A percentile compares a stretch with the other conserved stretches of the same genome.
Evolutionary conservation across 2,113 vertebrate species (phyloP).

Genomic region (Erythrocebus patas): DNA sequence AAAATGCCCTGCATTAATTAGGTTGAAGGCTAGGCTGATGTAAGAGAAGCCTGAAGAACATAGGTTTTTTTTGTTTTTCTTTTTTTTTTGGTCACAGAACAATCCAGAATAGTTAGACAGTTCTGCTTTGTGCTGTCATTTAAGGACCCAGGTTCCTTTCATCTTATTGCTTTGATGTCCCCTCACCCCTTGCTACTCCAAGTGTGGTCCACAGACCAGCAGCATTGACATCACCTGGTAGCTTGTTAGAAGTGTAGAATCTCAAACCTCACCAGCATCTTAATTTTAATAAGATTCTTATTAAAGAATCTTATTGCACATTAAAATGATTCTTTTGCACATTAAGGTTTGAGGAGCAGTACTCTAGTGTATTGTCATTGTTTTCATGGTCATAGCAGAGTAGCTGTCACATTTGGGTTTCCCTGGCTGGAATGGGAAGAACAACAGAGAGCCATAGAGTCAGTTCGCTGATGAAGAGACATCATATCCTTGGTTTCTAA

Average conservation of each 20-base stretch:
- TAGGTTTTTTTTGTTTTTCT: neutral
- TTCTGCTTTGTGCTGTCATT: constrained; percentile 8
- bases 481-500: neutral
- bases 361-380: neutral
- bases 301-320: neutral
- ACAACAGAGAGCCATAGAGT: neutral
- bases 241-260: neutral
- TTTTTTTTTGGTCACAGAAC: neutral
- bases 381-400: neutral
- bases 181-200: neutral
- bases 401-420: neutral
- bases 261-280: neutral
- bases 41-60: neutral
- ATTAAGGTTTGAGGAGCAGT: neutral
- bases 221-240: neutral
- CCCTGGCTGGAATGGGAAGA: neutral
- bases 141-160: neutral
- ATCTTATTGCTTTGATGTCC: neutral
- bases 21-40: neutral
- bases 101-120: neutral
- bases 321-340: neutral
- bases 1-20: neutral
- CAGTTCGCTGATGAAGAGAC: neutral
- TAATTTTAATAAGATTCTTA: neutral
- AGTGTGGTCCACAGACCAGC: neutral